Evolutionary conservation across 2,113 vertebrate genomes (phyloP).

Genomic region (Pygoscelis adeliae): DNA sequence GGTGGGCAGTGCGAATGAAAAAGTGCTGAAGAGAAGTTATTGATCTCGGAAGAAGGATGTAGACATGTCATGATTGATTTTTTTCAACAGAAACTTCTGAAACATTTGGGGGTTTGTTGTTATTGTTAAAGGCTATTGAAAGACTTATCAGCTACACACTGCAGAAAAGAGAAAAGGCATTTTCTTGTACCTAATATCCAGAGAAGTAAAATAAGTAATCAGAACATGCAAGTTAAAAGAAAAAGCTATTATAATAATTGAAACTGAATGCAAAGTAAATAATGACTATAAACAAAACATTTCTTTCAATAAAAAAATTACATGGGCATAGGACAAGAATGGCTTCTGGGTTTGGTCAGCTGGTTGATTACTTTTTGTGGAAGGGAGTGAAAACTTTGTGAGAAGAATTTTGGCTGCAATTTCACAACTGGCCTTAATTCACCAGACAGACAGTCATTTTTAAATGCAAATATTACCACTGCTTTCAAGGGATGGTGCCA

Average conservation of each 20-base stretch:
- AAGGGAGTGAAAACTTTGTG: neutral
- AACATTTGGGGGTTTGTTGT: neutral
- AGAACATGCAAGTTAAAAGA: neutral
- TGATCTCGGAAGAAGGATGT: neutral
- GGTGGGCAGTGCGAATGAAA: neutral
- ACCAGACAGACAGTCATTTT: neutral
- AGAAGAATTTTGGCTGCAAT: neutral
- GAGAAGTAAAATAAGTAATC: neutral
- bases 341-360: neutral
- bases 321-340: neutral
- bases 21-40: neutral
- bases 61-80: neutral
- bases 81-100: neutral
- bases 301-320: neutral
- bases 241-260: neutral
- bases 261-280: neutral
- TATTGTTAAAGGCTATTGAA: constrained; percentile 20
- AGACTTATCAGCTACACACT: neutral
- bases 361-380: neutral
- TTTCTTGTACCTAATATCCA: constrained; percentile 1
- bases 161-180: neutral
- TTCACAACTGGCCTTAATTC: neutral
- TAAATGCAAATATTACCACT: neutral
- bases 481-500: neutral
- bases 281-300: neutral